These are phyloP conservation scores for Rhegmatorhina hoffmannsi DNA, from an alignment of 2,113 vertebrate species.

Conservation along the genomic window DNA sequence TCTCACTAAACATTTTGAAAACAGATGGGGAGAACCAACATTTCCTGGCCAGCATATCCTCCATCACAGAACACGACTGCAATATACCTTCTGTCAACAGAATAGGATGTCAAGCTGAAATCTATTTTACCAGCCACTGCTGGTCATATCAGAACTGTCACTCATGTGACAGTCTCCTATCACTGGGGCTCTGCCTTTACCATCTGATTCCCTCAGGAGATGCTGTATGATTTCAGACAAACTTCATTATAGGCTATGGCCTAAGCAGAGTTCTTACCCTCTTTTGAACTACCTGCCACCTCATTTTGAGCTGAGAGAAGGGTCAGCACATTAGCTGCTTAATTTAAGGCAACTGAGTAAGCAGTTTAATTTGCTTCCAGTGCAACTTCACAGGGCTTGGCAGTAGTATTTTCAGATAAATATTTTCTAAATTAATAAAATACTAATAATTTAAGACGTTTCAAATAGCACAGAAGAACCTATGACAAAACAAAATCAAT, in stretches of 20 bases:
- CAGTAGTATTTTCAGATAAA: not conserved
- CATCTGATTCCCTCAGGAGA: not conserved
- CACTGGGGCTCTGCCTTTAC: not conserved
- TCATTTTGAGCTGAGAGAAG: not conserved
- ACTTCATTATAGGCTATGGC: not conserved
- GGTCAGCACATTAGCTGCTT: not conserved
- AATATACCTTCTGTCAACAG: constrained; percentile 21
- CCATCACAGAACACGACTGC: not conserved
- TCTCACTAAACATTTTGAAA: not conserved
- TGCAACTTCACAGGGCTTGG: not conserved
- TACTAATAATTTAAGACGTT: not conserved
- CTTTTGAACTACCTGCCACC: not conserved
- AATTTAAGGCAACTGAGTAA: not conserved
- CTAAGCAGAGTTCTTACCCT: not conserved
- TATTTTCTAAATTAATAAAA: not conserved
- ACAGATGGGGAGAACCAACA: constrained; percentile 5
- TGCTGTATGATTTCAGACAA: not conserved
- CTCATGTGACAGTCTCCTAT: not conserved
- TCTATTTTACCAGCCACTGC: not conserved
- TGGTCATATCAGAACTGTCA: not conserved
- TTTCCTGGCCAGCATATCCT: not conserved
- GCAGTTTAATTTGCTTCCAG: not conserved
- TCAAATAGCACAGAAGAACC: not conserved
- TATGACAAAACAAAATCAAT: not conserved
- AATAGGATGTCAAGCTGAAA: not conserved